phyloP scores from a whole-genome alignment of 2,888 invertebrate genomes.

The Torymus aiolomorphi region DNA sequence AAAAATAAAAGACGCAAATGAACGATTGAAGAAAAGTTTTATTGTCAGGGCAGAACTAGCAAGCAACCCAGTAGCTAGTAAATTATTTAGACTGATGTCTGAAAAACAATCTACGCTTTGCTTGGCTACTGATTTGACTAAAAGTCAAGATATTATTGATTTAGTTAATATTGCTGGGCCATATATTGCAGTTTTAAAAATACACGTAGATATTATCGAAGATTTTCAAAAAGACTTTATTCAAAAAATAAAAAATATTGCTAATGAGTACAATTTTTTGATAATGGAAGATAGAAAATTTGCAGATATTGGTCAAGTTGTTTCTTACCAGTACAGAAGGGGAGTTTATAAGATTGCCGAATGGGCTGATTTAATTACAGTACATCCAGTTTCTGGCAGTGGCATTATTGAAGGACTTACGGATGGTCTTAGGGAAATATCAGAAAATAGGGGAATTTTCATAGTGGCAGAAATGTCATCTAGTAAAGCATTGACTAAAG shows the following conservation, averaged over 20 bases:
- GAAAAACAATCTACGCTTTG: conserved; percentile 92
- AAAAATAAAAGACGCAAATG: too few species aligned
- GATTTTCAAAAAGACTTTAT: conserved; percentile 85
- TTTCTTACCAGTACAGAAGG: conserved; percentile 86
- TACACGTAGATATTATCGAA: conserved; percentile 91
- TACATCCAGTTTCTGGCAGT: conserved; percentile 90
- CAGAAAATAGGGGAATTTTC: conserved; percentile 83
- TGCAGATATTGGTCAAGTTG: conserved; percentile 97
- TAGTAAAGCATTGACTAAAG: conserved; percentile 80
- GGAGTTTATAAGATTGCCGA: conserved; percentile 86
- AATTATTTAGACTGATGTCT: conserved; percentile 87
- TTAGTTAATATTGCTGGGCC: conserved; percentile 87
- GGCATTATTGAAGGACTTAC: conserved; percentile 79
- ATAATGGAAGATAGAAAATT: conserved; percentile 98
- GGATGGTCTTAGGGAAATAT: conserved; percentile 66
- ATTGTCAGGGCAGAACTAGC: conserved; percentile 79
- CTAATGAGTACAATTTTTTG: conserved; percentile 88
- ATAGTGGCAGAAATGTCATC: conserved; percentile 93
- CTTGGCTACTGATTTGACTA: conserved; percentile 90
- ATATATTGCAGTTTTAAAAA: conserved; percentile 91
- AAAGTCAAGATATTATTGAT: conserved; percentile 83
- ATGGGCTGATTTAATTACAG: conserved; percentile 96
- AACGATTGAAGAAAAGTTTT: conserved; percentile 70
- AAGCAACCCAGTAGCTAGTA: conserved; percentile 80
- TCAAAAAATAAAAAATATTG: conserved; percentile 80